Percentiles rank a stretch among this genome's conserved stretches.
phyloP scores from a whole-genome alignment of 2,797 vertebrate genomes.

The Hafferia zeledoni region DNA sequence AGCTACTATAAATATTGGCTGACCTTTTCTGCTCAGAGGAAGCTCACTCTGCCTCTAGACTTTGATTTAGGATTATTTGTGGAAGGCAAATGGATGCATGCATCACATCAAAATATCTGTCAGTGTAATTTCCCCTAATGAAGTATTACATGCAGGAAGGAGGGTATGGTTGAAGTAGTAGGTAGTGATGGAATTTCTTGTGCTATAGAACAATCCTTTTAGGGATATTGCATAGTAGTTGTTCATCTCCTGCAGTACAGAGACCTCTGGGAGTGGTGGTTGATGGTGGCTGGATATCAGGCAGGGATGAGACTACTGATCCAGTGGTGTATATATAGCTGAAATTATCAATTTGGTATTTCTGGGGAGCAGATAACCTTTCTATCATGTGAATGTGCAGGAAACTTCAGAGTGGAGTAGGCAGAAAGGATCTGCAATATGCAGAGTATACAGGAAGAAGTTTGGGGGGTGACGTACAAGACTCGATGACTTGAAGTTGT shows the following conservation, averaged over 20 bases:
- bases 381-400: background rate
- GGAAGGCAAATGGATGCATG: conserved; percentile 29
- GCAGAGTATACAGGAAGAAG: background rate
- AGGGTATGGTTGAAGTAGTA: background rate
- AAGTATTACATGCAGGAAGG: background rate
- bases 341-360: background rate
- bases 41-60: conserved; percentile 3
- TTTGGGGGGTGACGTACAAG: background rate
- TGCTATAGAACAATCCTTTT: background rate
- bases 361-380: background rate
- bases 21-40: conserved; percentile 49
- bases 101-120: background rate
- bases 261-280: background rate
- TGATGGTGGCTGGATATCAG: background rate
- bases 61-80: conserved; percentile 48
- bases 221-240: background rate
- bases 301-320: background rate
- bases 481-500: background rate
- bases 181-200: background rate
- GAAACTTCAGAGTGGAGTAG: background rate
- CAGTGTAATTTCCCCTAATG: background rate
- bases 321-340: background rate
- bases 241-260: background rate
- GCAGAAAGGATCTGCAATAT: background rate
- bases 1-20: conserved; percentile 35